A percentile compares a stretch with the other conserved stretches of the same genome.
phyloP scores from a whole-genome alignment of 2,888 invertebrate species.

The Portevinia maculata region DNA sequence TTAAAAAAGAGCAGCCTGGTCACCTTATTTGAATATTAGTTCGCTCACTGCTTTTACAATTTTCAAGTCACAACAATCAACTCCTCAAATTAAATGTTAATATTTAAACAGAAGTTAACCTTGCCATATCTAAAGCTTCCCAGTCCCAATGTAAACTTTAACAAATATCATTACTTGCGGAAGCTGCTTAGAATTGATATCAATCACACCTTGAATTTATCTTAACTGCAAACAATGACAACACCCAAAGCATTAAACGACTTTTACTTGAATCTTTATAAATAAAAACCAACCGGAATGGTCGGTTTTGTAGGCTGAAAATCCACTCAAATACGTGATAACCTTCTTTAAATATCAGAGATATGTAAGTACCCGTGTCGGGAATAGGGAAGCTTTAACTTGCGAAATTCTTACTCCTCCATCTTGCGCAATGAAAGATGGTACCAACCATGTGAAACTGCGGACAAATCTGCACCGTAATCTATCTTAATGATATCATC shows the following conservation, averaged over 20 bases:
- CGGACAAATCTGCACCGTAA: conserved; percentile 62
- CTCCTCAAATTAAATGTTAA: background rate
- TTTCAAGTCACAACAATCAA: background rate
- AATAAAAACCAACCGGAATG: conserved; percentile 13
- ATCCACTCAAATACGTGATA: conserved; percentile 34
- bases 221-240: conserved; percentile 47
- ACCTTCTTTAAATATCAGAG: background rate
- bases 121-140: too few relatives aligned
- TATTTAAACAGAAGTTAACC: conserved; percentile 5
- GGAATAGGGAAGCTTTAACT: background rate
- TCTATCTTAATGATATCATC: conserved; percentile 70
- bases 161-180: background rate
- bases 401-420: conserved; percentile 23
- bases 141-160: background rate
- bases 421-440: conserved; percentile 5
- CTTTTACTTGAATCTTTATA: conserved; percentile 26
- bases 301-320: conserved; percentile 55
- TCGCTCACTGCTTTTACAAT: background rate
- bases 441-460: background rate
- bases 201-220: conserved; percentile 46
- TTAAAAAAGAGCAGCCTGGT: too few relatives aligned
- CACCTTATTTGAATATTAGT: too few relatives aligned
- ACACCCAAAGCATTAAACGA: background rate
- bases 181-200: conserved; percentile 10
- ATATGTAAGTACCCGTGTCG: background rate